Percentiles rank a stretch among this genome's conserved stretches.
phyloP scores from a whole-genome alignment of 2,888 invertebrate genomes.

The Hirudinaria manillensis region DNA sequence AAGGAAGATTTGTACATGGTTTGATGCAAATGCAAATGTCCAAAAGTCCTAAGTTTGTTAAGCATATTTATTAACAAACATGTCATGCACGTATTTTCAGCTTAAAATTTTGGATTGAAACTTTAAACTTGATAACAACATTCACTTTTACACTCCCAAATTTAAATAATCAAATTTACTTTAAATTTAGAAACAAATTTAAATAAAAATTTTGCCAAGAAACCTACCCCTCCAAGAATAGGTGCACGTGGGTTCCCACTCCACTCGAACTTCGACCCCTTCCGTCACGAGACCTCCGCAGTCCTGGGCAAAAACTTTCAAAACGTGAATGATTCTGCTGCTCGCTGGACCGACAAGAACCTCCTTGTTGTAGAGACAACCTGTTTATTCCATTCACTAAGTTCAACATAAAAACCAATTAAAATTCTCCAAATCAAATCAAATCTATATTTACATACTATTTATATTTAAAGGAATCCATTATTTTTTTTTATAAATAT shows the following conservation, averaged over 20 bases:
- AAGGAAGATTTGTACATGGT: too few species aligned
- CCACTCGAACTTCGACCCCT: neutral
- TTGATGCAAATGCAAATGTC: too few species aligned
- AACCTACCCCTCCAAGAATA: neutral
- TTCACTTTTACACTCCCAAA: too few species aligned
- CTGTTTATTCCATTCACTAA: neutral
- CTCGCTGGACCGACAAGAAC: neutral
- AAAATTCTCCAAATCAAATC: neutral
- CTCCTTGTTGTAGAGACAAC: constrained; percentile 9
- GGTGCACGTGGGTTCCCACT: neutral
- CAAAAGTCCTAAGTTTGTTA: too few species aligned
- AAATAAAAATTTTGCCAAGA: too few species aligned
- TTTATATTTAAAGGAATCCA: neutral
- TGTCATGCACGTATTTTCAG: too few species aligned
- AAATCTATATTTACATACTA: neutral
- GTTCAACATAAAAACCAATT: neutral
- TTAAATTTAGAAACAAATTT: too few species aligned
- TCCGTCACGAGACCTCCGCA: constrained; percentile 11
- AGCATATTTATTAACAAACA: too few species aligned
- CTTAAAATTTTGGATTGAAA: too few species aligned
- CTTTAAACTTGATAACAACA: too few species aligned
- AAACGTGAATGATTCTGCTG: neutral
- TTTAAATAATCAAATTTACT: too few species aligned
- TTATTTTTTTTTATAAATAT: too few species aligned
- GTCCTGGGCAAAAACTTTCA: constrained; percentile 2